Evolutionary conservation across 1,140 invertebrate genomes (phyloP).

Genomic region (Venturia canescens): DNA sequence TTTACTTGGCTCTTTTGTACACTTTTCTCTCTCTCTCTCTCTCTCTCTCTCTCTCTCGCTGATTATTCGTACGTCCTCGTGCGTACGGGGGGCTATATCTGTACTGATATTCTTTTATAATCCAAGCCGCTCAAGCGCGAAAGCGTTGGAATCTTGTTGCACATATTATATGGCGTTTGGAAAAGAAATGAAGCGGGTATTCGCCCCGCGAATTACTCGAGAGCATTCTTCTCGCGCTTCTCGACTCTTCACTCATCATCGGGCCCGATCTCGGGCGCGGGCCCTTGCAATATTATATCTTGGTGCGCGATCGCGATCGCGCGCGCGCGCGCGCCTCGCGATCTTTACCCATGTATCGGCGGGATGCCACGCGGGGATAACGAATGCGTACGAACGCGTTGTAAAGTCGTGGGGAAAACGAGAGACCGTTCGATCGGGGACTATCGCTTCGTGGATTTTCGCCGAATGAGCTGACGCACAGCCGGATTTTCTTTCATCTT

Average conservation of each 20-base stretch:
- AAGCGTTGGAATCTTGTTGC: conserved; percentile 16
- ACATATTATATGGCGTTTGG: conserved; percentile 21
- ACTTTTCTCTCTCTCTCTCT: conserved; percentile 14
- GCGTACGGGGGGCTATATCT: background rate
- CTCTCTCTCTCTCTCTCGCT: background rate
- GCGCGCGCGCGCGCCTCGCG: conserved; percentile 22
- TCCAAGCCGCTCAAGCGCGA: conserved; percentile 38
- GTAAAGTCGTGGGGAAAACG: background rate
- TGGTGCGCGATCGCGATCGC: conserved; percentile 38
- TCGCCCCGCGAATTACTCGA: conserved; percentile 38
- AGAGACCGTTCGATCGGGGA: conserved; percentile 15
- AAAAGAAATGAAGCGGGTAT: conserved; percentile 37
- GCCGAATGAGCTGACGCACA: background rate
- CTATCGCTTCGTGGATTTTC: background rate
- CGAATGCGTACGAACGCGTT: too few relatives aligned
- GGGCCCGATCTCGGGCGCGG: conserved; percentile 18
- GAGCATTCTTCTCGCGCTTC: conserved; percentile 36
- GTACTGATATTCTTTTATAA: conserved; percentile 17
- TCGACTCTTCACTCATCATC: conserved; percentile 26
- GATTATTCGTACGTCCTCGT: conserved; percentile 1
- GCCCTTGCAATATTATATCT: conserved; percentile 35
- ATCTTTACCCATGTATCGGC: background rate
- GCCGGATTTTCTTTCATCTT: conserved; percentile 23
- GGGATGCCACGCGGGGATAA: background rate
- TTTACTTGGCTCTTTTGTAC: conserved; percentile 33